phyloP scores from a whole-genome alignment of 2,888 invertebrate species.

The Eucriotettix oculatus region DNA sequence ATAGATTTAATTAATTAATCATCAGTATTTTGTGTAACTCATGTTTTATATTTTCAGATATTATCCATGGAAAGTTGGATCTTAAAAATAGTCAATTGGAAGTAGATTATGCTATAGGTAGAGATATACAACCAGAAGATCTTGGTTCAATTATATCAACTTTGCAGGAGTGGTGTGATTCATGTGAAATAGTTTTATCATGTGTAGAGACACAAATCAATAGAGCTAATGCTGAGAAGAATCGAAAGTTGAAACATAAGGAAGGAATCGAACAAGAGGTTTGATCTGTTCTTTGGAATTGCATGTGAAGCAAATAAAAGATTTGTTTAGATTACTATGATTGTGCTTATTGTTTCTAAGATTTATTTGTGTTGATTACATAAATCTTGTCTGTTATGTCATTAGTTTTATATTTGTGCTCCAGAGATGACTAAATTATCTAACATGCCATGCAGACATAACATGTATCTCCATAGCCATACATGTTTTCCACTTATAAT shows the following conservation, averaged over 20 bases:
- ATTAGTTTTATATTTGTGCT: background rate
- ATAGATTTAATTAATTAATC: too few relatives aligned
- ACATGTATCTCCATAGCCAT: too few relatives aligned
- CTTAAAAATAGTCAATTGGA: conserved; percentile 87
- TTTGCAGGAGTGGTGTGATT: conserved; percentile 74
- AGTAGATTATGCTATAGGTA: conserved; percentile 83
- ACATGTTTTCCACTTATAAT: too few relatives aligned
- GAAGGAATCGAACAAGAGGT: conserved; percentile 78
- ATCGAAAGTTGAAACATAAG: conserved; percentile 59
- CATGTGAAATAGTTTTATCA: conserved; percentile 73
- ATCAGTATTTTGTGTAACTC: too few relatives aligned
- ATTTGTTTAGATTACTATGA: background rate
- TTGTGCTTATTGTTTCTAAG: background rate
- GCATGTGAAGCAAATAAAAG: too few relatives aligned
- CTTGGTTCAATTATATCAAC: conserved; percentile 66
- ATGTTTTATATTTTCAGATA: conserved; percentile 41
- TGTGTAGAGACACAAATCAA: conserved; percentile 82
- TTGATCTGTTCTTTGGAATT: too few relatives aligned
- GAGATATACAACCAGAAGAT: conserved; percentile 78
- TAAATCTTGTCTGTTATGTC: background rate
- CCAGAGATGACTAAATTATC: too few relatives aligned
- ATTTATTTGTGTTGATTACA: background rate
- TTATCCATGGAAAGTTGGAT: conserved; percentile 90
- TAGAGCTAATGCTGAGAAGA: conserved; percentile 73
- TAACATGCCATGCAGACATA: too few relatives aligned